Evolutionary conservation across 2,888 invertebrate species (phyloP), one percentile per base, ranked within the genome.

Genomic region (Spisula subtruncata): DNA sequence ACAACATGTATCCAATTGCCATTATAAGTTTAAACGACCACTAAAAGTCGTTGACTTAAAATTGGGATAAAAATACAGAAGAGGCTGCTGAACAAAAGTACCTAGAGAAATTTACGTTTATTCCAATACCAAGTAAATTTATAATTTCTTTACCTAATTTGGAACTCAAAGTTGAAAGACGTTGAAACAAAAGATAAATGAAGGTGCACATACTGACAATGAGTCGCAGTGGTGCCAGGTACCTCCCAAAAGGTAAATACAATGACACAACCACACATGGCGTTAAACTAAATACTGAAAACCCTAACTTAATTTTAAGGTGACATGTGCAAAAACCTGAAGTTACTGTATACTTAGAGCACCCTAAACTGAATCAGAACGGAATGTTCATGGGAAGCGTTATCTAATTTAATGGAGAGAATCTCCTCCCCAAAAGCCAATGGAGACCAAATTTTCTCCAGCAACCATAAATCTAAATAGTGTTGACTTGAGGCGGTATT

Each of bases 241-340:
- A 25, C 6, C 56, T n/a, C n/a, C 56, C n/a, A 25, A 25, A 66
- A 51, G 75, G 18, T 75, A 75, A 75, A 12, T 8, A 41, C 35
- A 35, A 25, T 75, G n/a, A 35, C 75, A 32, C 41, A 41, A 41
- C 35, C 18, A 75, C 16, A 75, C 32, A 75, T 32, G 16, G 75
- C 75, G 16, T 10, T 75, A 75, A 32, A 75, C 75, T 35, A 75
- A 35, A 32, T 75, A 75, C 75, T 35, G 75, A 75, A 75, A 75
- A 75, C 75, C n/a, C 25, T 75, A 75, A 75, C 25, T 16, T 16
- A 75, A 75, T 75, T 75, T 75, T 32, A 32, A 75, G 35, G 32
- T 18, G 35, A 35, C 35, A 16, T 32, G 35, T 32, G 35, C 75
- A 75, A 32, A 75, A 75, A 75, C 32, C 75, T 35, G 18, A 32